Conservation (phyloP, 2,797 vertebrate species). For the Sebastes matsubarae region DNA sequence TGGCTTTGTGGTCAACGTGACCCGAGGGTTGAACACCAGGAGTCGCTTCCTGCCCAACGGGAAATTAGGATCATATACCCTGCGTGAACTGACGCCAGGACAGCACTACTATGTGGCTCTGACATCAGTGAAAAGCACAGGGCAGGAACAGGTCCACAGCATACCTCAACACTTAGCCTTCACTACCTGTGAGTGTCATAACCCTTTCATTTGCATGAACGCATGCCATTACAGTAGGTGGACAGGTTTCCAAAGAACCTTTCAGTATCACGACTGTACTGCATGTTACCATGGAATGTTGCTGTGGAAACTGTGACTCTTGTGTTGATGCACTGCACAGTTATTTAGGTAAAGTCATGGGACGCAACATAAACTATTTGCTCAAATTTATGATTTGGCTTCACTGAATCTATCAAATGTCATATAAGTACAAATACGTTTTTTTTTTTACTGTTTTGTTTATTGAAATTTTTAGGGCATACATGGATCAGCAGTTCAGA, state of each 20-base stretch:
- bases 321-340: neutral
- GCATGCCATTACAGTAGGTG: neutral
- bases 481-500: neutral
- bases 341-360: neutral
- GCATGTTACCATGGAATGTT: neutral
- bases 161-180: constrained; percentile 87
- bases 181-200: constrained; percentile 86
- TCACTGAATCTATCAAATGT: neutral
- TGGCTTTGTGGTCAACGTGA: constrained; percentile 95
- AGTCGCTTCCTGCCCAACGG: constrained; percentile 93
- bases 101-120: constrained; percentile 89
- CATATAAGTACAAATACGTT: neutral
- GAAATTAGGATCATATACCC: constrained; percentile 84
- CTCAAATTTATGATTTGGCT: neutral
- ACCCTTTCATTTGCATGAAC: neutral
- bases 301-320: neutral
- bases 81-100: constrained; percentile 89
- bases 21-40: constrained; percentile 88
- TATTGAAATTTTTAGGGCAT: neutral
- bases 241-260: neutral
- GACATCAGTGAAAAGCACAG: constrained; percentile 85
- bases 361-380: neutral
- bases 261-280: neutral
- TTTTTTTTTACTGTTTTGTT: neutral
- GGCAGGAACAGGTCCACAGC: constrained; percentile 89